These are phyloP conservation scores for Spicauda simplicius DNA, from an alignment of 2,888 invertebrate species.

Conservation along the genomic window DNA sequence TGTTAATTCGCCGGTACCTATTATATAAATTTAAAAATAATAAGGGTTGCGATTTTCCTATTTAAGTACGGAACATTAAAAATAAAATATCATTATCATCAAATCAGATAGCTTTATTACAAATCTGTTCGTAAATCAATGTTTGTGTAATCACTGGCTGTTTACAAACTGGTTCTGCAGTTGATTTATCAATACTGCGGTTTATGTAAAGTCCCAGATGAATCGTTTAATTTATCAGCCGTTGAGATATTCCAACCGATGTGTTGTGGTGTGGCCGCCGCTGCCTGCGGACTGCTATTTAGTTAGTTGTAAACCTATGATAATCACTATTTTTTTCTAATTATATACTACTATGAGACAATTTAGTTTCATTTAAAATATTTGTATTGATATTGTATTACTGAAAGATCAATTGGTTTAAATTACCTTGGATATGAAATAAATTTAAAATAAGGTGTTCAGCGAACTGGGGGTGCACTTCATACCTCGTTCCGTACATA, in stretches of 20 bases:
- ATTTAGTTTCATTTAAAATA: too few relatives aligned
- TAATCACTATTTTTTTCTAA: neutral
- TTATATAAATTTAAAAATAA: too few relatives aligned
- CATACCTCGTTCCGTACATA: too few relatives aligned
- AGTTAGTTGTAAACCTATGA: neutral
- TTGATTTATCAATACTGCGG: slow-evolving; percentile 7
- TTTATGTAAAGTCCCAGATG: slow-evolving; percentile 6
- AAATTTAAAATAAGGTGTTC: too few relatives aligned
- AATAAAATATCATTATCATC: neutral
- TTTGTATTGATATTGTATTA: too few relatives aligned
- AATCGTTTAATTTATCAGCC: slow-evolving; percentile 5
- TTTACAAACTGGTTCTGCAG: neutral
- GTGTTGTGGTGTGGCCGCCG: neutral
- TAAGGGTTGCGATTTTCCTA: neutral
- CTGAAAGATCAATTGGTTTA: too few relatives aligned
- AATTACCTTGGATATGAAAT: too few relatives aligned
- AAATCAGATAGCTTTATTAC: neutral
- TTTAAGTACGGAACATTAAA: neutral
- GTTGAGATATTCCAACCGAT: neutral
- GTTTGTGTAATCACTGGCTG: slow-evolving; percentile 13
- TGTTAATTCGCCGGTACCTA: too few relatives aligned
- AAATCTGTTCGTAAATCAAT: neutral
- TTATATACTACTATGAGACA: too few relatives aligned
- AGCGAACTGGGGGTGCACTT: too few relatives aligned
- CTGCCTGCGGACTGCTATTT: neutral